A percentile compares a stretch with the other conserved stretches of the same genome.
Evolutionary conservation across 2,888 invertebrate species (phyloP).

Genomic region (Syritta pipiens): DNA sequence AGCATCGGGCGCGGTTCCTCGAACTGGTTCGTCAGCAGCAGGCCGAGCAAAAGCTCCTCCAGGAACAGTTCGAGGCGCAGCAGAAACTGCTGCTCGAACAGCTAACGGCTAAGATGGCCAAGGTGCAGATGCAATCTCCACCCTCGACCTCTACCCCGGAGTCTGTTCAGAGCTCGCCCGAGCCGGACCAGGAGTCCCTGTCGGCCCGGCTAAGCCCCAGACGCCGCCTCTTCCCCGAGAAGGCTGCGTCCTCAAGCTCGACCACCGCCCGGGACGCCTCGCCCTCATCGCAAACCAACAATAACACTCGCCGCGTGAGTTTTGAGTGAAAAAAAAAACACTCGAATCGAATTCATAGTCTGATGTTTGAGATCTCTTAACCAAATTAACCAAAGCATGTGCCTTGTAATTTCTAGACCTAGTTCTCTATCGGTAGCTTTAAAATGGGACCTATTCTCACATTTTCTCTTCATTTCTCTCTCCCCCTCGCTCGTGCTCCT

Average conservation of each 20-base stretch:
- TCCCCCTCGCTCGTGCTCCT: conserved; percentile 41
- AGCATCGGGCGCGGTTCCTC: conserved; percentile 84
- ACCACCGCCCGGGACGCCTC: conserved; percentile 12
- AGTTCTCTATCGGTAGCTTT: conserved; percentile 49
- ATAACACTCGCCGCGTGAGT: conserved; percentile 55
- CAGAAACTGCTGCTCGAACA: conserved; percentile 81
- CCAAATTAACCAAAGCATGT: conserved; percentile 66
- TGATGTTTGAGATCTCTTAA: conserved; percentile 33
- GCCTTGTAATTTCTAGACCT: conserved; percentile 69
- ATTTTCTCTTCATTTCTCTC: conserved; percentile 11
- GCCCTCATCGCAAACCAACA: conserved; percentile 21
- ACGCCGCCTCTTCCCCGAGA: conserved; percentile 43
- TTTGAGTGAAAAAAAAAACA: conserved; percentile 57
- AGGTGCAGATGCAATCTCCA: conserved; percentile 57
- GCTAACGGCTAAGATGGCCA: conserved; percentile 73
- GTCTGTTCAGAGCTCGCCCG: conserved; percentile 31
- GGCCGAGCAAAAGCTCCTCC: conserved; percentile 83
- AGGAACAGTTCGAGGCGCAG: conserved; percentile 84
- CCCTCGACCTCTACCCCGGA: conserved; percentile 32
- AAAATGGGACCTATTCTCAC: conserved; percentile 18
- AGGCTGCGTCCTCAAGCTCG: background rate
- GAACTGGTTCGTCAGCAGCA: conserved; percentile 84
- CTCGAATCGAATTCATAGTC: conserved; percentile 38
- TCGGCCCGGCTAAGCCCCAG: conserved; percentile 23
- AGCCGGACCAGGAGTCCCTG: too few species aligned